Conservation (phyloP, 2,888 invertebrate genomes). For the Steinernema hermaphroditum region DNA sequence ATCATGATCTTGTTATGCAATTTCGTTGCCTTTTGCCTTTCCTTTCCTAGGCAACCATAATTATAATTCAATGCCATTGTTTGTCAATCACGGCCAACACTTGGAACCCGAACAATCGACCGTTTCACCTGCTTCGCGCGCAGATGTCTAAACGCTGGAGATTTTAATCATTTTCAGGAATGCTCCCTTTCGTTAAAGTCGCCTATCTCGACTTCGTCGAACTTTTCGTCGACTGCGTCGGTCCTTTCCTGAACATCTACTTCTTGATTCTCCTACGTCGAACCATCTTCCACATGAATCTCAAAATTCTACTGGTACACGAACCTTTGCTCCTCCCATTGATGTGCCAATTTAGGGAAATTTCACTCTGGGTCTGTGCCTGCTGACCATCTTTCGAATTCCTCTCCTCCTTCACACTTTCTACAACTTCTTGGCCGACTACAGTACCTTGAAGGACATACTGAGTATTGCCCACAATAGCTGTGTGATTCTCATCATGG, state of each 20-base stretch:
- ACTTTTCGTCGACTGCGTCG: background rate
- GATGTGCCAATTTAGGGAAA: background rate
- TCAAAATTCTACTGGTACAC: background rate
- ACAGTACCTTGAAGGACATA: background rate
- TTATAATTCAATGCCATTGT: too few relatives aligned
- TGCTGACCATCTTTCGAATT: conserved; percentile 4
- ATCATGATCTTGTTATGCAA: too few relatives aligned
- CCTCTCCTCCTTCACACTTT: background rate
- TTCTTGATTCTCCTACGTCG: background rate
- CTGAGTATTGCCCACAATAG: background rate
- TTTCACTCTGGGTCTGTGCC: background rate
- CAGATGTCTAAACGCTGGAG: background rate
- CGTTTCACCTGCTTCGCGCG: background rate
- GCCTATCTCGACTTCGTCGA: background rate
- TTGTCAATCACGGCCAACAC: too few relatives aligned
- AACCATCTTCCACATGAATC: background rate
- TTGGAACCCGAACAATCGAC: background rate
- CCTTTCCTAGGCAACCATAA: too few relatives aligned
- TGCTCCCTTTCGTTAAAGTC: background rate
- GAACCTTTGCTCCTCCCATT: too few relatives aligned
- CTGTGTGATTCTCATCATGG: background rate
- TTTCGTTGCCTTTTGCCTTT: too few relatives aligned
- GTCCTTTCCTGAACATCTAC: conserved; percentile 8
- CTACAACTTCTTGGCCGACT: background rate
- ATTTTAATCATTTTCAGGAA: background rate